Evolutionary conservation across 2,797 vertebrate genomes (phyloP).

Genomic region (Glyptemys insculpta): DNA sequence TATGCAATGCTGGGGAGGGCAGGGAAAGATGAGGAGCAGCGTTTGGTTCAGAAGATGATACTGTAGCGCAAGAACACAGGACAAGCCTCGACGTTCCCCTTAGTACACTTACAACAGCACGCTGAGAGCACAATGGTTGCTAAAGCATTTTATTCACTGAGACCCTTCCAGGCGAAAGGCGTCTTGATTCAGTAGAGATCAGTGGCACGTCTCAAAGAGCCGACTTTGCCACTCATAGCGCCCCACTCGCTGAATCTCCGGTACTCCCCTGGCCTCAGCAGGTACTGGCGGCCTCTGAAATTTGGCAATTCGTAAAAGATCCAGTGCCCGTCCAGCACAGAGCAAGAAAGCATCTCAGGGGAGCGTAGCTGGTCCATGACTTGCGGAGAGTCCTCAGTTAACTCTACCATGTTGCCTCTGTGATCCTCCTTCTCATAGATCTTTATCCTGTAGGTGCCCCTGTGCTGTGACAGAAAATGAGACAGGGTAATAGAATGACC

Average conservation of each 20-base stretch:
- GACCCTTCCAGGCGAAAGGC: background rate
- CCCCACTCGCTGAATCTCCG: slow-evolving; percentile 43
- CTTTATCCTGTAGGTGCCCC: slow-evolving; percentile 32
- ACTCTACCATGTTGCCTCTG: slow-evolving; percentile 42
- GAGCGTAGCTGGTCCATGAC: slow-evolving; percentile 26
- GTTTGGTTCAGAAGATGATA: background rate
- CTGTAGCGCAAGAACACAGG: background rate
- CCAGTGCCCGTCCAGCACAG: slow-evolving; percentile 40
- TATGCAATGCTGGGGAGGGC: background rate
- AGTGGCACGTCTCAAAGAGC: slow-evolving; percentile 26
- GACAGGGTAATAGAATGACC: background rate
- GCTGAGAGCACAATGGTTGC: background rate
- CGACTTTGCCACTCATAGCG: background rate
- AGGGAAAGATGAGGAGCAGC: background rate
- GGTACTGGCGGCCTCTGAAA: slow-evolving; percentile 44
- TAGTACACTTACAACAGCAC: background rate
- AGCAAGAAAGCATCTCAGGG: slow-evolving; percentile 32
- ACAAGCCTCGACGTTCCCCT: background rate
- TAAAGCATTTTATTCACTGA: background rate
- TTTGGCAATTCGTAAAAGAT: slow-evolving; percentile 32
- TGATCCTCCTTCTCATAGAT: slow-evolving; percentile 53
- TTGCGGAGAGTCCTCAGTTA: slow-evolving; percentile 27
- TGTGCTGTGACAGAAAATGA: background rate
- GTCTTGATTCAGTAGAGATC: background rate
- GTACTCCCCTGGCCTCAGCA: background rate